phyloP scores from a whole-genome alignment of 92 coral and sea anemone genomes.

The Parazoanthus darwini region DNA sequence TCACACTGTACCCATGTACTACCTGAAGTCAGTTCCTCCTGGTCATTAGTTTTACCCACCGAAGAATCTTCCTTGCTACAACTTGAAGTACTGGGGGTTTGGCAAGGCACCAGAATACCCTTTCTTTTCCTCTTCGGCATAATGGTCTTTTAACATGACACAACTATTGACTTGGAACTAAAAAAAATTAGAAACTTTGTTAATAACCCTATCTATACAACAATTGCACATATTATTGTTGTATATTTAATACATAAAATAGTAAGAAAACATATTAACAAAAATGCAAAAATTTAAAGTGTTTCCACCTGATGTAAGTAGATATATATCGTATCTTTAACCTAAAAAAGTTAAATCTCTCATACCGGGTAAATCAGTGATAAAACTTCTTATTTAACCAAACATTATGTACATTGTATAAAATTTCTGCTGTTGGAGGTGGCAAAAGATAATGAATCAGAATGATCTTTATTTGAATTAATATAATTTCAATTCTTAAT shows the following conservation, averaged over 20 bases:
- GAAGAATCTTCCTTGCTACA: slow-evolving; percentile 21
- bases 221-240: not conserved
- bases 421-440: no score
- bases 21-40: slow-evolving; percentile 19
- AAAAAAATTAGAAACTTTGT: not conserved
- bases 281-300: no score
- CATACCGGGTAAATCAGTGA: no score
- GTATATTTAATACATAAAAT: not conserved
- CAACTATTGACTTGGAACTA: not conserved
- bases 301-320: no score
- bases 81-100: not conserved
- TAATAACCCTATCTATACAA: not conserved
- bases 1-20: slow-evolving; percentile 93
- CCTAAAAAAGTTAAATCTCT: no score
- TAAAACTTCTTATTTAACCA: no score
- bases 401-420: no score
- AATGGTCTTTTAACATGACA: slow-evolving; percentile 5
- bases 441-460: no score
- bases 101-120: slow-evolving; percentile 15
- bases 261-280: no score
- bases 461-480: no score
- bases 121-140: slow-evolving; percentile 70
- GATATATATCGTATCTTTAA: no score
- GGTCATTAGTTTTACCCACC: not conserved
- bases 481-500: no score